Percentiles rank a stretch among this genome's conserved stretches.
Conservation (phyloP, 2,888 invertebrate genomes). For the Ptilodon capucinus region DNA sequence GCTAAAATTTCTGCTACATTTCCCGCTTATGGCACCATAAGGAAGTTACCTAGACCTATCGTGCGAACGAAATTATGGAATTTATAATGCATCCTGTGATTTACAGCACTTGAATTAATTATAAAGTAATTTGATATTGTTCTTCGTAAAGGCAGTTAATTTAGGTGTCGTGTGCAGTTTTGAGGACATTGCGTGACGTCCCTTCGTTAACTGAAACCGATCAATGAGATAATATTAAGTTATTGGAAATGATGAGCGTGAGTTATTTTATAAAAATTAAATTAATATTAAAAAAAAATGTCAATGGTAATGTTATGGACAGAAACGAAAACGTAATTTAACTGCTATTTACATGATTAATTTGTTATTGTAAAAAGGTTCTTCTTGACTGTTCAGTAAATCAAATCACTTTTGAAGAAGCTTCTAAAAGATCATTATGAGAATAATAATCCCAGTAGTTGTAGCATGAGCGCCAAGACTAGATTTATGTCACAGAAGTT, state of each 20-base stretch:
- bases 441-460: no score
- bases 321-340: no score
- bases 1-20: no score
- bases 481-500: no score
- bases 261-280: neutral
- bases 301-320: no score
- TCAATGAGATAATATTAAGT: neutral
- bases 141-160: neutral
- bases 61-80: neutral
- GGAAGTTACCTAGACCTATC: neutral
- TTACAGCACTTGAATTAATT: neutral
- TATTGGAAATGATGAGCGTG: neutral
- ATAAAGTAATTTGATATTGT: neutral
- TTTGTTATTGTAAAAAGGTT: no score
- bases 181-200: neutral
- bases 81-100: neutral
- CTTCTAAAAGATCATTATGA: no score
- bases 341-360: no score
- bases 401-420: no score
- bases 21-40: neutral
- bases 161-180: neutral
- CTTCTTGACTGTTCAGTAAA: no score
- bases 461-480: no score
- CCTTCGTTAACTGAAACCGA: neutral
- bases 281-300: no score